Evolutionary conservation across 2,797 vertebrate genomes (phyloP), one percentile per base, ranked within the genome.

Genomic region (Adelosebastes latens): DNA sequence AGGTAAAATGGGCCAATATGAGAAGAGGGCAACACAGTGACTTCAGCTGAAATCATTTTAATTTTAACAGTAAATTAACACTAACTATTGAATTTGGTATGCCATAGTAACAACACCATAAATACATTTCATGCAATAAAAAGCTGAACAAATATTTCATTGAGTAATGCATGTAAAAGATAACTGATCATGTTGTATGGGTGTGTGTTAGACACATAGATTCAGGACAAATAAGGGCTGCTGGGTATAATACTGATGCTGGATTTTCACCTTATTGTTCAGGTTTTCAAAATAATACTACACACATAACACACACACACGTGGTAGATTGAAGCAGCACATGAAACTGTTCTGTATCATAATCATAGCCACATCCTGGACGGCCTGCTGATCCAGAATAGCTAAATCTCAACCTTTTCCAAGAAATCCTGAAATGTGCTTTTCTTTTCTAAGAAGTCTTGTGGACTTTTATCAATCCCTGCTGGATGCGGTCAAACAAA

Each of bases 371-470:
- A 75, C 55, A 68, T 84, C 63, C 84, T 77, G 14, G 2, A 71
- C 52, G 80, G 59, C 53, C 52, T 69, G 58, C 78, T 87, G 75
- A 89, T 86, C 82, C 80, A 27, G 25, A 84, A 72, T 36, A 70
- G 74, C 71, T 59, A 76, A 68, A 86, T 80, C 49, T 77, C 69
- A 61, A 27, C 31, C 20, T 78, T 72, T 90, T 90, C 91, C 82
- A 46, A 67, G 92, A 93, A 93, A 89, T 82, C 68, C 80, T 80
- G 61, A 79, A 92, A 84, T 82, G 39, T 84, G 84, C 56, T 61
- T 62, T 39, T 60, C 39, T 59, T 39, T 92, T 87, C 85, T 82
- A 58, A 81, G 89, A 93, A 89, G 70, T 78, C 82, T 79, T 78
- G 75, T 85, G 82, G 87, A 89, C 85, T 86, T 42, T 80, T 72